A percentile compares a stretch with the other conserved stretches of the same genome.
Conservation (phyloP, 2,888 invertebrate genomes). For the Frankliniella fusca region DNA sequence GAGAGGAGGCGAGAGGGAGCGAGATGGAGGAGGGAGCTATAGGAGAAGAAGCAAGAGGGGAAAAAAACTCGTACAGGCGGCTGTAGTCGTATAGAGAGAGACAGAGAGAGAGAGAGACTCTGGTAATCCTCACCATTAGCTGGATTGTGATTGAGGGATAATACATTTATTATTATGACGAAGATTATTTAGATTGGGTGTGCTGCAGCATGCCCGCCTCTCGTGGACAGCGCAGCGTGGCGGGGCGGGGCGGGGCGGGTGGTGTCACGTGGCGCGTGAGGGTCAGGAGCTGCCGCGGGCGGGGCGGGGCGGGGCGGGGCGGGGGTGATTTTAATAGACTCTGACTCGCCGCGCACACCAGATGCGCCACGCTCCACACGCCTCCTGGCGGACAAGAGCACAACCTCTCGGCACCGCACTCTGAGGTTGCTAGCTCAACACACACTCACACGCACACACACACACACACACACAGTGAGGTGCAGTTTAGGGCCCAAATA, state of each 20-base stretch:
- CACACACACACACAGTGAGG: too few species aligned
- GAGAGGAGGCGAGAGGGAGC: neutral
- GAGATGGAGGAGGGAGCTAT: neutral
- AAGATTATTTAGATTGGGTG: constrained; percentile 21
- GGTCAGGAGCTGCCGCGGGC: neutral
- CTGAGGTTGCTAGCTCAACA: too few species aligned
- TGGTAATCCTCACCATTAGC: constrained; percentile 10
- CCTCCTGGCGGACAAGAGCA: too few species aligned
- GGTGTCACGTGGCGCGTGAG: constrained; percentile 19
- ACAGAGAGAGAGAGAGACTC: too few species aligned
- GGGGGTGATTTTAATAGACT: constrained; percentile 23
- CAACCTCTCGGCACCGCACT: too few species aligned
- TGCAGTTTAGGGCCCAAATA: too few species aligned
- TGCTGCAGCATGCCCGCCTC: neutral
- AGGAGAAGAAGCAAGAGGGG: neutral
- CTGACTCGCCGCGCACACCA: constrained; percentile 8
- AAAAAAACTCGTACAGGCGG: neutral
- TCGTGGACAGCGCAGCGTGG: neutral
- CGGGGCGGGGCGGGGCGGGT: neutral
- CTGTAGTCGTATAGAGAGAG: neutral
- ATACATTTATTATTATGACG: constrained; percentile 25
- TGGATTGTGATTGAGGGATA: constrained; percentile 26
- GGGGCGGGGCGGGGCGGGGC: neutral
- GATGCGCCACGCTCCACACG: neutral
- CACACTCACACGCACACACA: too few species aligned